Conservation (phyloP, 2,113 vertebrate genomes). For the Elephantulus edwardii region DNA sequence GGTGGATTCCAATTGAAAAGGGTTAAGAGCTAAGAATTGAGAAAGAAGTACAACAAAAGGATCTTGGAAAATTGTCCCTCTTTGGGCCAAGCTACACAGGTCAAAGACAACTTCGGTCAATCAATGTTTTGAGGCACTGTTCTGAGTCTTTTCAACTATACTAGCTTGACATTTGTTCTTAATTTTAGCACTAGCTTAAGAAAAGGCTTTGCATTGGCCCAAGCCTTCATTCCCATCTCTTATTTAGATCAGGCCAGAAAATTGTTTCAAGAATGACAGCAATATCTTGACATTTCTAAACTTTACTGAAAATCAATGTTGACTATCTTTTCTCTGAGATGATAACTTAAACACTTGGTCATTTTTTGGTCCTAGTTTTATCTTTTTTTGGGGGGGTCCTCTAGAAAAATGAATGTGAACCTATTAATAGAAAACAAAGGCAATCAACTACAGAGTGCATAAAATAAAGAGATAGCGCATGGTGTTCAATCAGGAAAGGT, state of each 20-base stretch:
- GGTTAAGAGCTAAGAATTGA: background rate
- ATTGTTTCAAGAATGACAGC: constrained; percentile 47
- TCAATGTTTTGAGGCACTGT: constrained; percentile 20
- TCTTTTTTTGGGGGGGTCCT: background rate
- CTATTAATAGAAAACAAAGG: constrained; percentile 24
- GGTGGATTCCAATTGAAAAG: too few relatives aligned
- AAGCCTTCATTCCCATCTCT: constrained; percentile 13
- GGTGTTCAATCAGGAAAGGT: background rate
- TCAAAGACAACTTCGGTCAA: background rate
- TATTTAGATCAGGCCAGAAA: constrained; percentile 41
- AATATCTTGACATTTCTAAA: constrained; percentile 49
- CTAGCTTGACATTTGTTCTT: constrained; percentile 22
- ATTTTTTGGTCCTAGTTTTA: constrained; percentile 20
- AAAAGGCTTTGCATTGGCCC: background rate
- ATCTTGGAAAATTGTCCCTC: background rate
- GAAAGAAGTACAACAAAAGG: background rate
- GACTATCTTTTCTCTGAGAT: constrained; percentile 45
- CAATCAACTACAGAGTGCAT: background rate
- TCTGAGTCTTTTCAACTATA: background rate
- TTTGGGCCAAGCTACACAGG: background rate
- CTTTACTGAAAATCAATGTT: background rate
- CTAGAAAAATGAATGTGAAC: constrained; percentile 28
- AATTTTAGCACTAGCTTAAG: constrained; percentile 30
- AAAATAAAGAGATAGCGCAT: background rate
- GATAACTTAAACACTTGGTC: constrained; percentile 10